phyloP scores from a whole-genome alignment of 2,797 vertebrate species.

The Xyrichtys novacula region DNA sequence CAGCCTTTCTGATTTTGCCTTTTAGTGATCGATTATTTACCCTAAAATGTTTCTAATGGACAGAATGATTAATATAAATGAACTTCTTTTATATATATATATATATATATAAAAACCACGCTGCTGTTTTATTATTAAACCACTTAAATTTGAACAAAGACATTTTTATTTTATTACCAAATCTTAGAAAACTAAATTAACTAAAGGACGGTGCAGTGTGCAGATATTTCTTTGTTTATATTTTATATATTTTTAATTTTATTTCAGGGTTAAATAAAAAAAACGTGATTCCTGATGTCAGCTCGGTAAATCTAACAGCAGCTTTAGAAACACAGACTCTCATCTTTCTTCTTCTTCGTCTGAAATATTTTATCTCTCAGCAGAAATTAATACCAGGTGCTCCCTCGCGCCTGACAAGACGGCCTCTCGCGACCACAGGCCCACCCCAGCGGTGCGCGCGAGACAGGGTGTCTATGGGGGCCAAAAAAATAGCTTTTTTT shows the following conservation, averaged over 20 bases:
- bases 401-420: conserved; percentile 59
- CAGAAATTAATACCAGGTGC: conserved; percentile 77
- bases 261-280: too few relatives aligned
- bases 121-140: not conserved
- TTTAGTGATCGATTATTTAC: not conserved
- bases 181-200: not conserved
- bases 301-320: too few relatives aligned
- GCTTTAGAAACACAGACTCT: too few relatives aligned
- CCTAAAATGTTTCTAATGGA: not conserved
- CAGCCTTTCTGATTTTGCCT: not conserved
- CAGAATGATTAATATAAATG: too few relatives aligned
- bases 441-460: conserved; percentile 57
- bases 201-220: too few relatives aligned
- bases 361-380: conserved; percentile 59
- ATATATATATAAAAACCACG: not conserved
- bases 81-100: too few relatives aligned
- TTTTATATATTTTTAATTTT: too few relatives aligned
- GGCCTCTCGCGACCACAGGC: conserved; percentile 64
- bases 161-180: not conserved
- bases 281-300: too few relatives aligned
- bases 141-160: not conserved
- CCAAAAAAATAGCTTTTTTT: conserved; percentile 8
- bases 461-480: conserved; percentile 61
- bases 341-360: not conserved
- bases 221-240: too few relatives aligned